Base-by-base conservation (phyloP, 2,888 invertebrate genomes). In the Sinohyriopsis cumingii region DNA sequence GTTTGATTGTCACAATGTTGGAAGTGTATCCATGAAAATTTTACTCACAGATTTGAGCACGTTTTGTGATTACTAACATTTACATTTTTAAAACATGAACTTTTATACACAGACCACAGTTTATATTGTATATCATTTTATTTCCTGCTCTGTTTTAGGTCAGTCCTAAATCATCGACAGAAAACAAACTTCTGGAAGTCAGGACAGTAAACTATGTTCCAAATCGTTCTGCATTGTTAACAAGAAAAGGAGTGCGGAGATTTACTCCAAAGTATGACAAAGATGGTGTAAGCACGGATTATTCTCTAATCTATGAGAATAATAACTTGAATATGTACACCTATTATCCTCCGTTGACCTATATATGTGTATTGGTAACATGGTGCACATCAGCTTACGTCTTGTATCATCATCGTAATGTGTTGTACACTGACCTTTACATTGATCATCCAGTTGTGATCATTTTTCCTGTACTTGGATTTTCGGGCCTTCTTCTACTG, bases 241-340 rank as follows among this genome's bases (percentile, higher is more conserved):
- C 67, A 19, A 15, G 62, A 22, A 59, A 28, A n/a, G 67, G 65
- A 61, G 56, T 24, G 15, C 69, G 67, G 56, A 67, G 24, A 59
- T 69, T 73, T 22, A 25, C 22, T 15, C 67, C 69, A 3, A 57
- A 54, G 33, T 59, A 73, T 56, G 54, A 24, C 18, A 61, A 69
- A 55, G 73, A 73, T 63, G 55, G 63, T 24, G 69, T 73, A 45
- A 61, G 61, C 53, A 18, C 45, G 19, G 61, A 67, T 59, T 57
- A 64, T 59, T 22, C 22, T 5, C 24, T 73, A 12, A 64, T 73
- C 20, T 73, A 73, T 22, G 69, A 66, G 28, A 73, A 69, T 67
- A 69, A 67, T 61, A 67, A 69, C 69, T 59, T 62, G 22, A 63
- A 63, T 18, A 22, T 22, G 12, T 33, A 64, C 60, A 69, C 65